Base-by-base conservation (phyloP, 35 echinoderm and acorn worm genomes). In the Eucidaris tribuloides region DNA sequence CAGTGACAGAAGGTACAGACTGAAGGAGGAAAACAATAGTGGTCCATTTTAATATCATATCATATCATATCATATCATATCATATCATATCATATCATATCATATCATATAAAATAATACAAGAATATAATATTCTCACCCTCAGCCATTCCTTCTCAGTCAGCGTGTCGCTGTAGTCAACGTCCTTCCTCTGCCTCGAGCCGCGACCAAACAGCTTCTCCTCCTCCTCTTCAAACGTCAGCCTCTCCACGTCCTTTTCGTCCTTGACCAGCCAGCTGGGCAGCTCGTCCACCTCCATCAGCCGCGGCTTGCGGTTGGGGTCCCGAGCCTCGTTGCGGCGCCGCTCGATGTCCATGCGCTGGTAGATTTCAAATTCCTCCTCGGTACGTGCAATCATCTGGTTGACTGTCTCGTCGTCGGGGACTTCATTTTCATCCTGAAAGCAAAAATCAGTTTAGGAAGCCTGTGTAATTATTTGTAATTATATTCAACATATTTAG, bases 351-450 rank as follows among this genome's bases (percentile, higher is more conserved):
- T 99, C 96, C 90, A 92, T 90, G 24, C 91, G 82, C 83, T 93
- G 90, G 80, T 93, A 99, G 42, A 78, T 80, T 37, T 99, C 96
- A 93, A 93, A 99, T 42, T 99, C 96, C 34, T 99, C 87, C 49
- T 99, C 96, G 0, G 91, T 87, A 3, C 96, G 77, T 2, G 96
- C 96, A 24, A 99, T 99, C 96, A 99, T 99, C 80, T 99, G 96
- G 59, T 99, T 99, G 40, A 99, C 80, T 14, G 91, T 99, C 64
- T 99, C 96, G 61, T 99, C 91, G 79, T 99, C 96, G 32, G 96
- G 96, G 0, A 99, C 91, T 82, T 99, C 96, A 52, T 99, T 93
- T 63, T 99, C 96, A 35, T 99, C 96, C 96, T 99, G 42, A 20
- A 28, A 62, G 39, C 1, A n/a, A n/a, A n/a, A n/a, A n/a, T n/a